Evolutionary conservation across 1,140 invertebrate species (phyloP), one percentile per base, ranked within the genome.

Genomic region (Homarus americanus): DNA sequence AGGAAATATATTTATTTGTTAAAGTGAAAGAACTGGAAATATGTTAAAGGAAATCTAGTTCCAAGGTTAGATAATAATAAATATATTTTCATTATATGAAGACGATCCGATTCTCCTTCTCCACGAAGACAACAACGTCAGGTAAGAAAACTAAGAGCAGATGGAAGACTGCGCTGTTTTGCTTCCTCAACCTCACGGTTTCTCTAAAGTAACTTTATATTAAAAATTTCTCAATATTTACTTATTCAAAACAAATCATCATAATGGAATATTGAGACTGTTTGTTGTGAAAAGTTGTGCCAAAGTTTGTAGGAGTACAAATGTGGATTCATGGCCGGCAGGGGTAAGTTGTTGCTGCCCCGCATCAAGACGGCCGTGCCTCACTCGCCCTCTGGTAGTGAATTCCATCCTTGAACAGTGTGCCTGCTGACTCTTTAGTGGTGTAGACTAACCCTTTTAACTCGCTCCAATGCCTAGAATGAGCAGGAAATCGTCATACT

Each of bases 381-480:
- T 40, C 80, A 63, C 69, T 49, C 34, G 58, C 69, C 79, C 85
- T 41, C 58, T 63, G 73, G 75, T 79, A 79, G 34, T 87, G 75
- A 40, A 10, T 41, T 38, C 15, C 75, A 63, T 72, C 38, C 69
- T 32, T 28, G 17, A 41, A 38, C 58, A 34, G 75, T 69, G 49
- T 82, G 79, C 38, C 41, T 73, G 66, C 66, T 90, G 69, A 82
- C 72, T 66, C 75, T 73, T 41, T 79, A 79, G 75, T 75, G 79
- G 66, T 76, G 78, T 82, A 82, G 79, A 90, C 79, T 90, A 90
- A 88, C 79, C 87, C 63, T 79, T 89, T 53, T 90, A 90, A 75
- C 41, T 76, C 78, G 87, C 80, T 53, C 78, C 63, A 82, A 90
- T 90, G 87, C 87, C 79, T 90, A 90, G 87, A 90, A 83, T 90